Conservation (phyloP, 2,113 vertebrate species). For the Neomonachus schauinslandi region DNA sequence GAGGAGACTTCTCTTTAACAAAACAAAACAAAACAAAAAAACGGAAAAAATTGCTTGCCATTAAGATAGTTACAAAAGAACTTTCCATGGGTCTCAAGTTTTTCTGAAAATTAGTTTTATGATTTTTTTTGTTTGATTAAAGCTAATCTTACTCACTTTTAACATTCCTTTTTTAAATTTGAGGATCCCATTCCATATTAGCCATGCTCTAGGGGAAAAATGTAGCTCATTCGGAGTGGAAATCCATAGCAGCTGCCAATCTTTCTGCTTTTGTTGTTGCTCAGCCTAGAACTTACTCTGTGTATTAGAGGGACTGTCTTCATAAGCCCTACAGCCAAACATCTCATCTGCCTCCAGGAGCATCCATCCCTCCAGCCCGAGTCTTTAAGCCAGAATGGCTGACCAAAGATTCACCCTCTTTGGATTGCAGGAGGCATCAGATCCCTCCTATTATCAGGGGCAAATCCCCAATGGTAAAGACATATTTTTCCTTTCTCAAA, state of each 20-base stretch:
- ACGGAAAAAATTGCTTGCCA: neutral
- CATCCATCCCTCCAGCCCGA: neutral
- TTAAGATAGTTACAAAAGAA: conserved; percentile 78
- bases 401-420: conserved; percentile 45
- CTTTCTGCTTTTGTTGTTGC: conserved; percentile 62
- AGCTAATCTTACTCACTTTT: conserved; percentile 77
- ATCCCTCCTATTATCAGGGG: neutral
- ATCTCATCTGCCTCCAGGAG: neutral
- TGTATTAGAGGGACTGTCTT: conserved; percentile 70
- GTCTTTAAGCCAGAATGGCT: conserved; percentile 32
- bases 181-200: conserved; percentile 80
- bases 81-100: conserved; percentile 70
- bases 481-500: conserved; percentile 7
- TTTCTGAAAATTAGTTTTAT: conserved; percentile 78
- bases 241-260: conserved; percentile 77
- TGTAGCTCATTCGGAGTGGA: conserved; percentile 75
- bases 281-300: conserved; percentile 43
- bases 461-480: neutral
- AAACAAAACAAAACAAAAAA: no score
- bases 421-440: neutral
- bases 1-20: neutral
- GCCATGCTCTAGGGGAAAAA: conserved; percentile 67
- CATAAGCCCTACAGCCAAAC: conserved; percentile 54
- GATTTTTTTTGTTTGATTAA: conserved; percentile 79
- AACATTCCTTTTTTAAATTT: conserved; percentile 78